phyloP scores from a whole-genome alignment of 1,140 invertebrate genomes.

The Lepidurus couesii region DNA sequence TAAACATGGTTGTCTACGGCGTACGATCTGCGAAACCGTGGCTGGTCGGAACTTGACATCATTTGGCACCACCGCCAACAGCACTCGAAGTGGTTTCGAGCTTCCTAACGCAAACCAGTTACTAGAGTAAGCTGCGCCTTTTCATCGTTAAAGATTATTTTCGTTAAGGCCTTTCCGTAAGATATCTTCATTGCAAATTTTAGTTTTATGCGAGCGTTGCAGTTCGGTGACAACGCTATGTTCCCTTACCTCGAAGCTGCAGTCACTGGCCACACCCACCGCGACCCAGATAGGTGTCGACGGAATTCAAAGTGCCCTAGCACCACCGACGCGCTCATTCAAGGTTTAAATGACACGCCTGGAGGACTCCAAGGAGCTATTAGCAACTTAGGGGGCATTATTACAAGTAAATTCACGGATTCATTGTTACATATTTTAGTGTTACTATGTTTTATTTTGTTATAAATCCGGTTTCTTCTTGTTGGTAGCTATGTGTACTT shows the following conservation, averaged over 20 bases:
- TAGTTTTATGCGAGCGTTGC: background rate
- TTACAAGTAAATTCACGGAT: background rate
- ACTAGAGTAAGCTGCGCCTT: background rate
- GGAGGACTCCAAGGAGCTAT: conserved; percentile 1
- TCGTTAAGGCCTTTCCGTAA: no score
- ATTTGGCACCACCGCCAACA: background rate
- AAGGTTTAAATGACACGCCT: background rate
- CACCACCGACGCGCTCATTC: background rate
- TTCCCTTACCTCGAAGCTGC: background rate
- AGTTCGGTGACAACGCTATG: background rate
- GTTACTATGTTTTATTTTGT: background rate
- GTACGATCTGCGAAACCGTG: background rate
- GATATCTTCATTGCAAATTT: no score
- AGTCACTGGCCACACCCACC: background rate
- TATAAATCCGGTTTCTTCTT: background rate
- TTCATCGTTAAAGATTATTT: background rate
- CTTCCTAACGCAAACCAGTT: background rate
- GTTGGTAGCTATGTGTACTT: background rate
- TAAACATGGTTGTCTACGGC: background rate
- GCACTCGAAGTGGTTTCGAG: background rate
- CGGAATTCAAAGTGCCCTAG: background rate
- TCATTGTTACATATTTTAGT: background rate
- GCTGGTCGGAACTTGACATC: background rate
- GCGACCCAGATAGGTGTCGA: background rate
- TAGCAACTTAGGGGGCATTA: conserved; percentile 15